Base-by-base conservation (phyloP, 35 echinoderm and acorn worm genomes). In the Ophiothrix spiculata region DNA sequence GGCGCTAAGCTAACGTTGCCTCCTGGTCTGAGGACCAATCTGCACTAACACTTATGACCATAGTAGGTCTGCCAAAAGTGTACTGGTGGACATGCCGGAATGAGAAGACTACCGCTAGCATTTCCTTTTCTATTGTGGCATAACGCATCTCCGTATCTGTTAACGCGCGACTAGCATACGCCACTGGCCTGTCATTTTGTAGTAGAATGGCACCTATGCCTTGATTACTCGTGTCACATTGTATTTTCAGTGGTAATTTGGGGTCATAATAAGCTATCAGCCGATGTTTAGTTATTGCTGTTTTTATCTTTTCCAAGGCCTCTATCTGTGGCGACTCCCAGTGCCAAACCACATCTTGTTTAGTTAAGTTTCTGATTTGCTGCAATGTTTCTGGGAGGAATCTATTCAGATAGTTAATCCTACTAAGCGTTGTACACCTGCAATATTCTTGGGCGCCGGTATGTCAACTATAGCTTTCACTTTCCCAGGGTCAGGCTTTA, bases 151-250 rank as follows among this genome's bases (percentile, higher is more conserved):
- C 82, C 40, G 56, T 38, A 19, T 88, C 74, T n/a, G 80, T 85
- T 39, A 92, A 75, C 29, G 85, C 86, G 60, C 85, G 88, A 36
- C 75, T 88, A 6, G 92, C 92, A 87, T 81, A 94, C 4, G 88
- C 84, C 17, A 90, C 64, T 38, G 84, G 88, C 38, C 56, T 78
- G 14, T 74, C 88, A 4, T 87, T 85, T 33, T 90, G 83, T 21
- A 90, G n/a, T 0, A 77, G 14, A 0, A 77, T 79, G 2, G 88
- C 39, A 16, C 83, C 83, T 0, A 82, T 12, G 10, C 78, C 78
- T 19, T 29, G 21, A 23, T 34, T 15, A 74, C 54, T 82, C 4
- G 87, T 56, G 39, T 89, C 87, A 31, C 45, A 64, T 31, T 82
- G 78, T 11, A 89, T 37, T 33, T 6, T 49, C 4, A 82, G 35